These are phyloP conservation scores for Goniozus legneri DNA, from an alignment of 1,140 invertebrate species.

Conservation along the genomic window DNA sequence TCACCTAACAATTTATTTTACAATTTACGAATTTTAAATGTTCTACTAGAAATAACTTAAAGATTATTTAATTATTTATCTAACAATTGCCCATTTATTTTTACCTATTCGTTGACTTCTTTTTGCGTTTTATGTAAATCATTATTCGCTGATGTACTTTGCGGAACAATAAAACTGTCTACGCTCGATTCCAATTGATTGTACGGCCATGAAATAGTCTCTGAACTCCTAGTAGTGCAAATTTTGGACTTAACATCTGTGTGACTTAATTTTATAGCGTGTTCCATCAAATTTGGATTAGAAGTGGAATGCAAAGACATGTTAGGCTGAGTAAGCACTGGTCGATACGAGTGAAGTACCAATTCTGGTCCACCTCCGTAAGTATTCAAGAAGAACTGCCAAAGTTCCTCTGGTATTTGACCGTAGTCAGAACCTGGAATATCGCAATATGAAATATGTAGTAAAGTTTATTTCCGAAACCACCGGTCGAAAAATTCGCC, in stretches of 20 bases:
- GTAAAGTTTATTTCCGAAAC: neutral
- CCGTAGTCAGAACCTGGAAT: constrained; percentile 72
- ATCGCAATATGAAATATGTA: neutral
- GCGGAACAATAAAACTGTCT: constrained; percentile 27
- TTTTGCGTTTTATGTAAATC: constrained; percentile 40
- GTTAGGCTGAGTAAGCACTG: constrained; percentile 38
- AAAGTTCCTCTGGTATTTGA: constrained; percentile 78
- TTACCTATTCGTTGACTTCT: constrained; percentile 27
- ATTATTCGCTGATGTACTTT: constrained; percentile 23
- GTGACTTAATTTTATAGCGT: constrained; percentile 34
- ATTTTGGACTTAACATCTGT: constrained; percentile 36
- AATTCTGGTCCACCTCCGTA: constrained; percentile 88
- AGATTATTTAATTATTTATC: constrained; percentile 12
- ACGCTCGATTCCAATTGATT: constrained; percentile 24
- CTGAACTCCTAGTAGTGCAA: constrained; percentile 39
- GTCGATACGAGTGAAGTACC: constrained; percentile 50
- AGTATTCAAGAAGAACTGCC: constrained; percentile 78
- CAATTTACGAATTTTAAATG: no score
- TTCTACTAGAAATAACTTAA: neutral
- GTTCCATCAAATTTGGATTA: constrained; percentile 41
- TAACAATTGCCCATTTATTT: constrained; percentile 23
- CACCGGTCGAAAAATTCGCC: no score
- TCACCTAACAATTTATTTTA: constrained; percentile 13
- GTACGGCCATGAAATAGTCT: constrained; percentile 44
- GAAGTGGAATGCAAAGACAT: constrained; percentile 50